Evolutionary conservation across 2,797 vertebrate genomes (phyloP).

Genomic region (Gymnodraco acuticeps): DNA sequence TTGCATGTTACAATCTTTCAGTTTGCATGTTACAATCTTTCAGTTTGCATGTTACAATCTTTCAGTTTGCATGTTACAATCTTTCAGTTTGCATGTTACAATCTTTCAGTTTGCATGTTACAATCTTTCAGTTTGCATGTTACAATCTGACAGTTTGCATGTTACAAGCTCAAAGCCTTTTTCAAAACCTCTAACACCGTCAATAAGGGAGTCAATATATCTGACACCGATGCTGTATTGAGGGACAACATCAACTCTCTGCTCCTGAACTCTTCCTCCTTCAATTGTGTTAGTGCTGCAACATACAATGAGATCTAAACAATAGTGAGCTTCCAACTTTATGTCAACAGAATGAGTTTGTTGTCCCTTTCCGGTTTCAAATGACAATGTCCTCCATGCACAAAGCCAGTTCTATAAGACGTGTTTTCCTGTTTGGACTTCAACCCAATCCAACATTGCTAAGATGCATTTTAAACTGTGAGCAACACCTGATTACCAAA

Average conservation of each 20-base stretch:
- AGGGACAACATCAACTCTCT: neutral
- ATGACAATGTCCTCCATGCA: neutral
- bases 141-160: neutral
- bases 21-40: neutral
- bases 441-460: neutral
- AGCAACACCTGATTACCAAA: neutral
- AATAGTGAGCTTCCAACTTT: neutral
- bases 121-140: neutral
- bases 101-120: neutral
- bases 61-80: neutral
- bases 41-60: neutral
- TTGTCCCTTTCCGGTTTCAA: neutral
- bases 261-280: neutral
- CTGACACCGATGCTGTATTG: neutral
- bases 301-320: neutral
- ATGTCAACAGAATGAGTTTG: neutral
- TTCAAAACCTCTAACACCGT: neutral
- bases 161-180: neutral
- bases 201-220: neutral
- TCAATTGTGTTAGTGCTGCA: neutral
- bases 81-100: no score
- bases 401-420: neutral
- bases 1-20: neutral
- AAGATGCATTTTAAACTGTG: neutral
- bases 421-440: neutral